Base-by-base conservation (phyloP, 2,797 vertebrate species). In the Loris lydekkerianus region DNA sequence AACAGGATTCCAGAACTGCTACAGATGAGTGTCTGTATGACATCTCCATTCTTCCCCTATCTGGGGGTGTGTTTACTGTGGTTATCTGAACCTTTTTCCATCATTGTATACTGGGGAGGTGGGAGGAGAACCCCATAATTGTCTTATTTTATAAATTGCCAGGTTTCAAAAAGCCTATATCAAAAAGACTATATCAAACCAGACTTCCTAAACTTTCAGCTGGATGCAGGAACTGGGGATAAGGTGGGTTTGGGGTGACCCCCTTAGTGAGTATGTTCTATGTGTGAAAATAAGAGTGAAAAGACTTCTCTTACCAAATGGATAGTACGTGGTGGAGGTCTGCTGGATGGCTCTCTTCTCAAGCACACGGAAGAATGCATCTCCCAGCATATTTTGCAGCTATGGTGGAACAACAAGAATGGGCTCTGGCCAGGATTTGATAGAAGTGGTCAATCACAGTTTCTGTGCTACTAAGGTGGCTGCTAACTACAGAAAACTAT, bases 351-450 rank as follows among this genome's bases (percentile, higher is more conserved):
- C 37, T 34, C 34, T 84, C n/a, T 93, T 92, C 77, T 29, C 69
- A 21, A 80, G 56, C 53, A 78, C 23, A 29, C 10, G 15, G 25
- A 65, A 76, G 34, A 61, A 43, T 34, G 3, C 11, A 34, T 49
- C 94, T 37, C 69, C 34, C 34, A 21, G 17, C 2, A 37, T 7
- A 77, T 3, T 46, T 60, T 78, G 29, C 11, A 60, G 60, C 73
- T 81, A 65, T 25, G 34, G 21, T 86, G 31, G 34, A 94, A 67
- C 34, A 75, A 15, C 69, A 94, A 49, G 78, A 90, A 75, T 37
- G 23, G 53, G 15, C 29, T 86, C 31, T 92, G 60, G 70, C 7
- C 69, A n/a, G 23, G 7, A 53, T 88, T 1, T 43, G 8, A 72
- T 7, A 65, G 63, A 67, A 18, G 10, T 56, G 80, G 46, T 43